Percentiles rank a stretch among this genome's conserved stretches.
phyloP scores from a whole-genome alignment of 2,888 invertebrate genomes.

The Epirrhoe tristata region DNA sequence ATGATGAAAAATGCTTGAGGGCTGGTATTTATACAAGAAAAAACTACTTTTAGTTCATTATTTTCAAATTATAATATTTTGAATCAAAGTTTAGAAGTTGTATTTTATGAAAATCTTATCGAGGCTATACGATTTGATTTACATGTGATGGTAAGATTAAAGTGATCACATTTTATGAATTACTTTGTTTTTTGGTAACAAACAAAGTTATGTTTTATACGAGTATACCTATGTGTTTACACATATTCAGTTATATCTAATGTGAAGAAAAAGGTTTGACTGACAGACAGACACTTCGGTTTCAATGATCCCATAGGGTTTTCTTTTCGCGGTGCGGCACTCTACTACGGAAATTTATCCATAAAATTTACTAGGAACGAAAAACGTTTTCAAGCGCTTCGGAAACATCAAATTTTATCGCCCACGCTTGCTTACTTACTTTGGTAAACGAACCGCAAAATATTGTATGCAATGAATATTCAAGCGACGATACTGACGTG shows the following conservation, averaged over 20 bases:
- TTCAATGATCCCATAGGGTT: not conserved
- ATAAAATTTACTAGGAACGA: conserved; percentile 4
- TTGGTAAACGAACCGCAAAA: conserved; percentile 50
- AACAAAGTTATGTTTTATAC: no score
- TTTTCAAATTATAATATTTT: no score
- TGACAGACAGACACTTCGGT: not conserved
- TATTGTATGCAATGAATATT: conserved; percentile 70
- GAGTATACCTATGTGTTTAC: not conserved
- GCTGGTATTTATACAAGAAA: not conserved
- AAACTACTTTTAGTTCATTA: not conserved
- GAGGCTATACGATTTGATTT: no score
- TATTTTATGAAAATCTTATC: no score
- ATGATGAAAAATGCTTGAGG: not conserved
- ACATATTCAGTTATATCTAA: not conserved
- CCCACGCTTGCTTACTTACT: conserved; percentile 34
- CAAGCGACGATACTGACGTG: conserved; percentile 63
- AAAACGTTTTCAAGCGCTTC: conserved; percentile 21
- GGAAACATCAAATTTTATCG: conserved; percentile 35
- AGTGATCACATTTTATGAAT: no score
- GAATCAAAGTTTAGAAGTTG: no score
- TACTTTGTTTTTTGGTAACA: no score
- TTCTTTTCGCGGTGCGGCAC: not conserved
- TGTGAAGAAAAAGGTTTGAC: not conserved
- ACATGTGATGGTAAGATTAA: no score
- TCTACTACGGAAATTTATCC: not conserved